A percentile compares a stretch with the other conserved stretches of the same genome.
phyloP scores from a whole-genome alignment of 2,113 vertebrate genomes.

The Poicephalus meyeri region DNA sequence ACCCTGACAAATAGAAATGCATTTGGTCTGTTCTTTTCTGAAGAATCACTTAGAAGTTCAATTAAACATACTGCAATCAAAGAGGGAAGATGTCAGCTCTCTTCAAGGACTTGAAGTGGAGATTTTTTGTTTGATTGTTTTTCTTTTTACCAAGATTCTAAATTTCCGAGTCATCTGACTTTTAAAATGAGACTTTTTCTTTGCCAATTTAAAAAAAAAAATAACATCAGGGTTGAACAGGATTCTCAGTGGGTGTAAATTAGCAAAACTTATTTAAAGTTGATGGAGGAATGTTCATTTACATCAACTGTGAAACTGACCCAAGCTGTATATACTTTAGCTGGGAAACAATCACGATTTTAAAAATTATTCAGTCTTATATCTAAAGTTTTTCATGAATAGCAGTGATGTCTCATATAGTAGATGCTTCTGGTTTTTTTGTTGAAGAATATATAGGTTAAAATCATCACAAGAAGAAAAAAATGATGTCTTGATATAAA shows the following conservation, averaged over 20 bases:
- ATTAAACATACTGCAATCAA: slow-evolving; percentile 29
- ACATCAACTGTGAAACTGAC: background rate
- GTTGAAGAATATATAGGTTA: slow-evolving; percentile 11
- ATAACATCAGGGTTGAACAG: background rate
- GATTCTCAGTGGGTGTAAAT: background rate
- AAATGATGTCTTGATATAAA: slow-evolving; percentile 5
- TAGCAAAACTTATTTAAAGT: background rate
- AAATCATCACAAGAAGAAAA: background rate
- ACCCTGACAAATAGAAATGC: slow-evolving; percentile 10
- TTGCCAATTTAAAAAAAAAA: background rate
- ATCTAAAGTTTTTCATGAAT: slow-evolving; percentile 14
- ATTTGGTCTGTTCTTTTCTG: slow-evolving; percentile 10
- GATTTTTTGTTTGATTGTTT: slow-evolving; percentile 1
- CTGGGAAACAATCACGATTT: background rate
- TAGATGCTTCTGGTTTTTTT: background rate
- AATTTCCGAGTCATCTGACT: background rate
- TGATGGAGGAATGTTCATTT: background rate
- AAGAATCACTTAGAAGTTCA: slow-evolving; percentile 48
- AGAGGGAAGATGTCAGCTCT: background rate
- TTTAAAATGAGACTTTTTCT: background rate
- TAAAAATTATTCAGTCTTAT: background rate
- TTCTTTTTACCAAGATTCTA: background rate
- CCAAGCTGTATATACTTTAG: background rate
- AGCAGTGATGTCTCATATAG: background rate
- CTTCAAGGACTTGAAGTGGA: background rate